Percentiles rank a stretch among this genome's conserved stretches.
These are phyloP conservation scores for Zaprionus gabonicus DNA, from an alignment of 1,140 invertebrate genomes.

Conservation along the genomic window DNA sequence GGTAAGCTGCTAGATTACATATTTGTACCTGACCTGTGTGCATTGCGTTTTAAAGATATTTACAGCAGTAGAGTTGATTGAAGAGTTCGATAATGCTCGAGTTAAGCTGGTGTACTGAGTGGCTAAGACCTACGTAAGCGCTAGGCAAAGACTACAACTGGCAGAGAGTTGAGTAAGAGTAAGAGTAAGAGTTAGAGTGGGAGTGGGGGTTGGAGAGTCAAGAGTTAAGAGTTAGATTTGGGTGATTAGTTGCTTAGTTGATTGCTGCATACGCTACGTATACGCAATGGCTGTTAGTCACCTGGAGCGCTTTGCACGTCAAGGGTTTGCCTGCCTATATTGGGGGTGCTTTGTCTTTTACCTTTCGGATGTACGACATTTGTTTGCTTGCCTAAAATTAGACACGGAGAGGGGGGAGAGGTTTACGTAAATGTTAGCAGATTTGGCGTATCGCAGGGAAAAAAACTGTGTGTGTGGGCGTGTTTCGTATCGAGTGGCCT, in stretches of 20 bases:
- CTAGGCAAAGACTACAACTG: constrained; percentile 50
- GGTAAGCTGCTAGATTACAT: constrained; percentile 14
- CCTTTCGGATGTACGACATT: constrained; percentile 84
- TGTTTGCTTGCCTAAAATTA: constrained; percentile 83
- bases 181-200: background rate
- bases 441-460: constrained; percentile 5
- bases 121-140: constrained; percentile 51
- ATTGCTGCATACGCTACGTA: constrained; percentile 57
- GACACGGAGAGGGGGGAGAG: constrained; percentile 46
- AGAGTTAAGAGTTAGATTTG: constrained; percentile 18
- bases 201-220: too few relatives aligned
- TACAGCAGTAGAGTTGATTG: constrained; percentile 30
- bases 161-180: constrained; percentile 39
- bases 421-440: constrained; percentile 44
- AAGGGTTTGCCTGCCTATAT: constrained; percentile 82
- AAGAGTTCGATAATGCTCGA: constrained; percentile 12
- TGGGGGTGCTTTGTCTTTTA: constrained; percentile 82
- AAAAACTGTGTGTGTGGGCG: constrained; percentile 32
- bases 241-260: constrained; percentile 54
- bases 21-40: constrained; percentile 21
- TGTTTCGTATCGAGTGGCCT: constrained; percentile 23
- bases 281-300: constrained; percentile 80
- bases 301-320: constrained; percentile 80
- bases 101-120: constrained; percentile 30
- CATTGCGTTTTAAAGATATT: constrained; percentile 23